phyloP scores from a whole-genome alignment of 53 echinoderm and acorn worm species.

The Zoroaster sp. region DNA sequence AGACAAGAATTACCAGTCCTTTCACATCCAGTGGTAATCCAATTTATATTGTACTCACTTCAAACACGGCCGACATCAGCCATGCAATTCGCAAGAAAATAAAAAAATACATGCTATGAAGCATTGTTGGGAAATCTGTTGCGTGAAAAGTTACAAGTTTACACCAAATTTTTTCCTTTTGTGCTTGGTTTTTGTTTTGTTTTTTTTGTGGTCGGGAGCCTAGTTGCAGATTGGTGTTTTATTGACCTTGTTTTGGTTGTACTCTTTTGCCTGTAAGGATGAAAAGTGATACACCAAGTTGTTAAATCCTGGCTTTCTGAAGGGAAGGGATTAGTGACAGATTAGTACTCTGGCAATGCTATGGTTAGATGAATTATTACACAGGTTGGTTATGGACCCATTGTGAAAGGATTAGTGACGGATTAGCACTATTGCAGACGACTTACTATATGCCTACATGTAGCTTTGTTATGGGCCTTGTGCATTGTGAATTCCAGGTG shows the following conservation, averaged over 20 bases:
- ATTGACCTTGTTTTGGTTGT: neutral
- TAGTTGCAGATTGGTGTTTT: neutral
- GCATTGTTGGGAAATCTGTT: neutral
- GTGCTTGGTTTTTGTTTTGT: neutral
- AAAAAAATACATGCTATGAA: neutral
- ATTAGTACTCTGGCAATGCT: neutral
- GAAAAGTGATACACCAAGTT: neutral
- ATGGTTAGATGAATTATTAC: no score
- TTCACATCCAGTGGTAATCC: neutral
- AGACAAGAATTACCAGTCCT: slow-evolving; percentile 12
- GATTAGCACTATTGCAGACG: no score
- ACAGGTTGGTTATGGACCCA: no score
- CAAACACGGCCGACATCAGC: neutral
- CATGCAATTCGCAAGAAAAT: neutral
- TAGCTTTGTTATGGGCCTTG: no score
- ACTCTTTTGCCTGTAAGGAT: neutral
- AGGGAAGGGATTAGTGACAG: slow-evolving; percentile 3
- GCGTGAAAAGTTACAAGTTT: slow-evolving; percentile 6
- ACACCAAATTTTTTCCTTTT: neutral
- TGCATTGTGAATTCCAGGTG: no score
- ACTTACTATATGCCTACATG: no score
- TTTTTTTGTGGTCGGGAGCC: neutral
- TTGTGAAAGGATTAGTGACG: no score
- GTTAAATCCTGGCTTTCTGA: neutral
- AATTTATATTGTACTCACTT: slow-evolving; percentile 4